Evolutionary conservation across 2,113 vertebrate species (phyloP).

Genomic region (Gymnocephalus cernua): DNA sequence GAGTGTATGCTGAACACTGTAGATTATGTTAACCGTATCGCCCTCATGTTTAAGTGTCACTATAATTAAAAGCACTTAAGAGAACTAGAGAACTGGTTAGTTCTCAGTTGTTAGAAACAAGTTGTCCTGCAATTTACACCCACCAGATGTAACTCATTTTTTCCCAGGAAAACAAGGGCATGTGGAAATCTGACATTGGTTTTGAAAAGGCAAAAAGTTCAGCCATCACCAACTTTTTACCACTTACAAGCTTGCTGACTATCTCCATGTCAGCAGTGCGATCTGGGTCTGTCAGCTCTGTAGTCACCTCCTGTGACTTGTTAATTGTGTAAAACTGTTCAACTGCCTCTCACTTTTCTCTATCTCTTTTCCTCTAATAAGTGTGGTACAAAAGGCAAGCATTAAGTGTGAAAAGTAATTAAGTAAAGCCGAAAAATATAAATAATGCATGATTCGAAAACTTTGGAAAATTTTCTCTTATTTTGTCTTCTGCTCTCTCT

Average conservation of each 20-base stretch:
- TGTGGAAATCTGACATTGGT: neutral
- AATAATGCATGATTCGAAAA: neutral
- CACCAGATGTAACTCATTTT: neutral
- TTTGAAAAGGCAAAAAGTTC: neutral
- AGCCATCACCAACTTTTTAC: neutral
- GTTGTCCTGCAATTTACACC: neutral
- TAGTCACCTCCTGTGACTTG: constrained; percentile 1
- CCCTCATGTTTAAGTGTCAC: no score
- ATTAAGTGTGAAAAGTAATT: neutral
- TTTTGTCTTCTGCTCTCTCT: no score
- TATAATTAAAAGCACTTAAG: neutral
- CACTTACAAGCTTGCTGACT: neutral
- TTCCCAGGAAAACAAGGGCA: neutral
- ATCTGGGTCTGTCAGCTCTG: neutral
- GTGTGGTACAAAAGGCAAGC: neutral
- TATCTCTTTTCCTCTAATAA: neutral
- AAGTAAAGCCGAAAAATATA: constrained; percentile 12
- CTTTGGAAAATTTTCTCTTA: neutral
- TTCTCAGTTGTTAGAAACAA: neutral
- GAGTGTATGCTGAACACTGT: neutral
- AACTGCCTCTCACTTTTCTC: neutral
- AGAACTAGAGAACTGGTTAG: neutral
- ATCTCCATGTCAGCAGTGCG: neutral
- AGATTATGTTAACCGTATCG: neutral
- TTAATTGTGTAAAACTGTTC: constrained; percentile 13